Percentiles rank a stretch among this genome's conserved stretches.
Conservation (phyloP, 1,140 invertebrate species). For the Acromyrmex charruanus region DNA sequence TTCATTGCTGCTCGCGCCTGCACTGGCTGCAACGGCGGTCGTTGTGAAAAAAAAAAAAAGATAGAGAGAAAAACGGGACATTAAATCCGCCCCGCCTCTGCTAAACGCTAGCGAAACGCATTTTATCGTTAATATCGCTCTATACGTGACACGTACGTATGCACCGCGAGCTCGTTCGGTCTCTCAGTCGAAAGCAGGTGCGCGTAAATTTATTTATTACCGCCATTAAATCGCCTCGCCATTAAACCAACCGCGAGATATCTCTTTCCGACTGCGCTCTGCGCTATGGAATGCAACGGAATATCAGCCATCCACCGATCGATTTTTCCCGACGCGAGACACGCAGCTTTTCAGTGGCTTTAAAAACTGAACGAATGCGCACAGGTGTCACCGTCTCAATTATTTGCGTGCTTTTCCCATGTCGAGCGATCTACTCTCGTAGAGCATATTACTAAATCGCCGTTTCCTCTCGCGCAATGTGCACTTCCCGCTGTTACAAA, state of each 20-base stretch:
- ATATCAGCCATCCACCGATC: not conserved
- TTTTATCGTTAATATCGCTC: slow-evolving; percentile 38
- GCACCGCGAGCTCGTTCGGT: not conserved
- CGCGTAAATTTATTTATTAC: slow-evolving; percentile 41
- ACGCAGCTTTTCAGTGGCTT: not conserved
- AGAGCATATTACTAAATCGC: not conserved
- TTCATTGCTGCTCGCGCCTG: not conserved
- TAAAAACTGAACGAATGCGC: slow-evolving; percentile 26
- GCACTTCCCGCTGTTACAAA: not conserved
- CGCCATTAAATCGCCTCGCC: not conserved
- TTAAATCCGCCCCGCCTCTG: slow-evolving; percentile 7
- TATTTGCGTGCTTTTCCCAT: not conserved
- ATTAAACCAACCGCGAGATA: slow-evolving; percentile 44
- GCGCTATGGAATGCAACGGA: not conserved
- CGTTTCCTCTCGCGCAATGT: not conserved
- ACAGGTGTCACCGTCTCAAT: slow-evolving; percentile 31
- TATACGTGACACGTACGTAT: not conserved
- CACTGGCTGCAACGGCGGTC: not conserved
- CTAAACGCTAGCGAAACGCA: slow-evolving; percentile 20
- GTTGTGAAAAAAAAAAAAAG: not conserved
- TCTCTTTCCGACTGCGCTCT: slow-evolving; percentile 32
- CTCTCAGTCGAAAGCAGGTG: slow-evolving; percentile 21
- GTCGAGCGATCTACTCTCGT: not conserved
- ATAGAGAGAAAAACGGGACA: not conserved
- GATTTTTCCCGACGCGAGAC: not conserved